A percentile compares a stretch with the other conserved stretches of the same genome.
phyloP scores from a whole-genome alignment of 2,113 vertebrate species.

The Cinclus mexicanus region DNA sequence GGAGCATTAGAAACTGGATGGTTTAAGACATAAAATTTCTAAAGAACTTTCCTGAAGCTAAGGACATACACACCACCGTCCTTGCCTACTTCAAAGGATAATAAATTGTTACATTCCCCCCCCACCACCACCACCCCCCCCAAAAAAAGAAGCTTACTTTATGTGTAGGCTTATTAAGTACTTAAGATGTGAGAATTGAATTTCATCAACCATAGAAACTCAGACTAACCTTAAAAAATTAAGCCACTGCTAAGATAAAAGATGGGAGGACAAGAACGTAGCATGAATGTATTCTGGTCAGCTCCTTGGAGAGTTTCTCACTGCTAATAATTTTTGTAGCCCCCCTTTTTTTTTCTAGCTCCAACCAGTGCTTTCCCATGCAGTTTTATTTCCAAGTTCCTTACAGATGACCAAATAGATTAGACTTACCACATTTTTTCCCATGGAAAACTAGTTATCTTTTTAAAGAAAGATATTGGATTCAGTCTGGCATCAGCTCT shows the following conservation, averaged over 20 bases:
- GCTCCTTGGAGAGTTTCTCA: not conserved
- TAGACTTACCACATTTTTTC: not conserved
- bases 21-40: not conserved
- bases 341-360: not conserved
- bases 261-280: not conserved
- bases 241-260: not conserved
- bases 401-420: not conserved
- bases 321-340: not conserved
- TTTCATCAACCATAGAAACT: not conserved
- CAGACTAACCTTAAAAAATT: not conserved
- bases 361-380: not conserved
- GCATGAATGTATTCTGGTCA: not conserved
- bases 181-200: not conserved
- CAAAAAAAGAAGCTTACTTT: not conserved
- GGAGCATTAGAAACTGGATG: not conserved
- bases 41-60: not conserved
- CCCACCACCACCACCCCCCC: too few species aligned
- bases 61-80: not conserved
- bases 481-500: constrained; percentile 3
- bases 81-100: not conserved
- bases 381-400: not conserved
- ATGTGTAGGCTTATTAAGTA: not conserved
- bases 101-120: not conserved
- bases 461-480: not conserved
- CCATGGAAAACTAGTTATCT: not conserved